These are phyloP conservation scores for Augochlorella aurata DNA, from an alignment of 2,888 invertebrate genomes.

Conservation along the genomic window DNA sequence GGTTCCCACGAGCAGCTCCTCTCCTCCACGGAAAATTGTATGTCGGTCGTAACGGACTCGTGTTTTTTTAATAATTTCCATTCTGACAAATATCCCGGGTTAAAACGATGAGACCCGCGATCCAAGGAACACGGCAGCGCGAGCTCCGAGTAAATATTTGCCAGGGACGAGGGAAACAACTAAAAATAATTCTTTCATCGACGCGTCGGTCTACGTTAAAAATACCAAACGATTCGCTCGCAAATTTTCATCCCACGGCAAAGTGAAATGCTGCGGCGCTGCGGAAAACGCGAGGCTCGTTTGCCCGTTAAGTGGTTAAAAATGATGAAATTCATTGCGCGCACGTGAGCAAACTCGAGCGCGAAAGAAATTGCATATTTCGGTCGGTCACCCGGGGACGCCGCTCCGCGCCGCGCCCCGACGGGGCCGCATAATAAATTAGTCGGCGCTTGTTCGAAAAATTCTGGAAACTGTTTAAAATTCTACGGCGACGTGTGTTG, in stretches of 20 bases:
- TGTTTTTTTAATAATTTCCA: background rate
- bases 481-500: constrained; percentile 4
- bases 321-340: constrained; percentile 18
- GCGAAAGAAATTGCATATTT: constrained; percentile 22
- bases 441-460: constrained; percentile 22
- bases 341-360: constrained; percentile 13
- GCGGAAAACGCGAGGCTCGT: background rate
- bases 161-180: background rate
- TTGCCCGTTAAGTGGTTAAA: constrained; percentile 19
- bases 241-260: background rate
- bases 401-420: background rate
- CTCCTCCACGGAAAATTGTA: background rate
- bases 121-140: background rate
- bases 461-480: constrained; percentile 22
- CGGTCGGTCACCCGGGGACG: background rate
- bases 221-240: background rate
- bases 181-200: constrained; percentile 9
- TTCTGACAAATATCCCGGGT: background rate
- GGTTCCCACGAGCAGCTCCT: background rate
- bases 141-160: background rate
- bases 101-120: background rate
- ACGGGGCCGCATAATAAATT: constrained; percentile 17
- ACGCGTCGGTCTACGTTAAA: background rate
- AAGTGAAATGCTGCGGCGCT: background rate
- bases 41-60: background rate